A percentile compares a stretch with the other conserved stretches of the same genome.
phyloP scores from a whole-genome alignment of 2,797 vertebrate species.

The Clarias pachynema region DNA sequence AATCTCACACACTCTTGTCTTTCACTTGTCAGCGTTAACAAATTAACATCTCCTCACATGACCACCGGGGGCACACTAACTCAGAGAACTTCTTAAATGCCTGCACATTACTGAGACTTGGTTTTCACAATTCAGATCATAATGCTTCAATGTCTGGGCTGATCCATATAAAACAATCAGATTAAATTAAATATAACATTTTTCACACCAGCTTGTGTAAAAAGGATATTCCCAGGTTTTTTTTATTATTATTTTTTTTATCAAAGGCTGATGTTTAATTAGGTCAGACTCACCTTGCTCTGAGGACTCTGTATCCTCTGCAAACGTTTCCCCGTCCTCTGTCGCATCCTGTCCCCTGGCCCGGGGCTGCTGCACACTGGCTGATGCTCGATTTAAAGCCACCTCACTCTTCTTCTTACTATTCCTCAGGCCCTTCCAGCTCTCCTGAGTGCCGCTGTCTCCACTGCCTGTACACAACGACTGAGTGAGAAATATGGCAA shows the following conservation, averaged over 20 bases:
- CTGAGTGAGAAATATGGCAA: constrained; percentile 1
- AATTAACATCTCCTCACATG: constrained; percentile 47
- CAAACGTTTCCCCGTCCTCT: constrained; percentile 70
- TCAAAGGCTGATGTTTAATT: constrained; percentile 6
- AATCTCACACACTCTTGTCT: constrained; percentile 34
- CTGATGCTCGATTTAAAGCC: constrained; percentile 55
- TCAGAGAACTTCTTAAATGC: constrained; percentile 8
- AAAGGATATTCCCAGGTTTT: neutral
- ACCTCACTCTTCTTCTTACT: constrained; percentile 64
- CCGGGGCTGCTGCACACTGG: constrained; percentile 61
- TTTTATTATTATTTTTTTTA: neutral
- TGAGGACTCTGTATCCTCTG: constrained; percentile 73
- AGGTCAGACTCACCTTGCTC: constrained; percentile 69
- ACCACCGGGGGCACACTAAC: constrained; percentile 14
- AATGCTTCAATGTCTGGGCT: neutral
- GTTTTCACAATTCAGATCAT: neutral
- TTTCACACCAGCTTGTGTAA: too few species aligned
- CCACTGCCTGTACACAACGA: constrained; percentile 71
- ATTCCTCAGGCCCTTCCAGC: constrained; percentile 66
- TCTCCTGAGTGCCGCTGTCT: constrained; percentile 73
- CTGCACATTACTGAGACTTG: neutral
- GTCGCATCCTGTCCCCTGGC: constrained; percentile 62
- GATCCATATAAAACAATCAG: neutral
- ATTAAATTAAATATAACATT: neutral
- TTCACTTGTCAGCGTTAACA: constrained; percentile 52